phyloP scores from a whole-genome alignment of 2,888 invertebrate species.

The Drosophila mettleri region DNA sequence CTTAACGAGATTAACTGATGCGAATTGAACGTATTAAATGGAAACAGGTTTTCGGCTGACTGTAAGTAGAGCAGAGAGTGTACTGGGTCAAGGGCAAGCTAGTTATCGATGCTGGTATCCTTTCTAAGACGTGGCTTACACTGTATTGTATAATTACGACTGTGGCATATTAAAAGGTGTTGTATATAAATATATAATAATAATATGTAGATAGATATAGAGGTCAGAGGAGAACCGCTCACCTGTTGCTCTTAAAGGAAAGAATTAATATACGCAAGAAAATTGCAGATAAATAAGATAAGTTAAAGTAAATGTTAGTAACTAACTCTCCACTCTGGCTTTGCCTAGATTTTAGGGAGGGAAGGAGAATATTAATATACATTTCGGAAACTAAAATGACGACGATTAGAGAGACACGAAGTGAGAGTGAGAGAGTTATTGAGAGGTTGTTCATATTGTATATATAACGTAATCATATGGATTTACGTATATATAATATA shows the following conservation, averaged over 20 bases:
- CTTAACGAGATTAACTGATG: background rate
- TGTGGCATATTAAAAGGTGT: background rate
- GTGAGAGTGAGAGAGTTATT: no score
- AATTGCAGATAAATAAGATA: no score
- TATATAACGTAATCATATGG: no score
- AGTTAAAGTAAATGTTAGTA: no score
- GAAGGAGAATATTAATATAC: no score
- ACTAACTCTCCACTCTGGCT: no score
- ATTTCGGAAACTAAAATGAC: background rate
- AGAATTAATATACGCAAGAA: no score
- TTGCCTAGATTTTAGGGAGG: no score
- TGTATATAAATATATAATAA: background rate
- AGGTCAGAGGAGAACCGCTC: background rate
- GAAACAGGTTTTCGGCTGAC: slow-evolving; percentile 7
- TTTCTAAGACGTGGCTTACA: background rate
- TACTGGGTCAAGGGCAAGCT: slow-evolving; percentile 11
- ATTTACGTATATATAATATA: background rate
- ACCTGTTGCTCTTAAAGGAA: no score
- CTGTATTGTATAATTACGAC: background rate
- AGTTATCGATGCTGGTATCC: background rate
- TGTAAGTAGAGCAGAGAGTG: slow-evolving; percentile 8
- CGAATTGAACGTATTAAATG: background rate
- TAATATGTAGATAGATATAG: background rate
- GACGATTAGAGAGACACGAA: no score
- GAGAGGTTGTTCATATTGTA: no score